Base-by-base conservation (phyloP, 2,113 vertebrate species). In the Athene noctua region DNA sequence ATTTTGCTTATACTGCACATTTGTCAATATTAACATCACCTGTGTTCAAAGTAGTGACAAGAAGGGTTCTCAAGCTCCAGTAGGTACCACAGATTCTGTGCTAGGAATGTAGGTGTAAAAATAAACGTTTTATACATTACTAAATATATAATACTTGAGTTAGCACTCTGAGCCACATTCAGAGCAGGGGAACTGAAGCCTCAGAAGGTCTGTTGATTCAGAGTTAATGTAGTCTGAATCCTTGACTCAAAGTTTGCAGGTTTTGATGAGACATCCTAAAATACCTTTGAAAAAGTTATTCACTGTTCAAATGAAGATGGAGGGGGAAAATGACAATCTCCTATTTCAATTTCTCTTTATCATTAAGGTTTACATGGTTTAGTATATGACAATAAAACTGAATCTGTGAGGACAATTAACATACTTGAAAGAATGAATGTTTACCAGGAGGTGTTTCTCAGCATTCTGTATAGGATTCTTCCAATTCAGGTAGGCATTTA, bases 391-490 rank as follows among this genome's bases (percentile, higher is more conserved):
- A 99, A 99, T 98, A 98, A 98, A 98, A 99, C 99, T 47, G 99
- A 99, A 97, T 99, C 99, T 94, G 99, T 98, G 98, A 98, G 98
- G 97, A 99, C 99, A 92, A 99, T 99, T 97, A 99, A 99, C 97
- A 99, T 99, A 97, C 98, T 99, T 81, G 98, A 99, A 95, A 98
- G 99, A 94, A 99, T 99, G 99, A 99, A 99, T 98, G 99, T 99
- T 97, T 99, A 99, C 98, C 99, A 99, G 94, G 99, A 99, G 95
- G 99, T 99, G 95, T 98, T 99, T 86, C 99, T 99, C 96, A 98
- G 99, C 82, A 95, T 99, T 94, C 98, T 99, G 77, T 99, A 99
- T 97, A 98, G 98, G 97, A 88, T 98, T 94, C 97, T 99, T 72
- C 99, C 99, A 86, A 97, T 99, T 92, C 98, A 99, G 99, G 99